Evolutionary conservation across 2,113 vertebrate genomes (phyloP), one percentile per base, ranked within the genome.

Genomic region (Oriolus oriolus): DNA sequence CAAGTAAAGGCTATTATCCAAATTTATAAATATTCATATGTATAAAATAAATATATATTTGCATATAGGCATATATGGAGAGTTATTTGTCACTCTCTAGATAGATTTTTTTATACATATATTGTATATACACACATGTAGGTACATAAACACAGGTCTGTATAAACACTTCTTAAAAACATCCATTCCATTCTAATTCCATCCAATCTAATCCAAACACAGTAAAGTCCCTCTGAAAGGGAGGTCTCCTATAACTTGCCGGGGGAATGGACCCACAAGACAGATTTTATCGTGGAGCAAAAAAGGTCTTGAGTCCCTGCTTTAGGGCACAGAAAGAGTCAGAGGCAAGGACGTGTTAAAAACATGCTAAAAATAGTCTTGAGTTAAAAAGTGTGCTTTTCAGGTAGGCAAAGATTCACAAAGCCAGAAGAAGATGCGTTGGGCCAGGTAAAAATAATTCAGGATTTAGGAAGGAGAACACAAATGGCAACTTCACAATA

Each of bases 61-160:
- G 0, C 47, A 24, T 63, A 27, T 10, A 26, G 9, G 16, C 39
- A 64, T 33, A 30, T 52, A 27, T 39, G 10, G 16, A 68, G 7
- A 69, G 6, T 33, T 13, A 30, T 21, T 16, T 39, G 8, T 57
- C 14, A 31, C 7, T 42, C 8, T 66, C 6, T 24, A 11, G 4
- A 27, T 19, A 11, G 18, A 17, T 27, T 47, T 6, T 9, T 10
- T 7, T 30, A 10, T 39, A 30, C 20, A 8, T 16, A 14, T 15
- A 7, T 19, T 31, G 10, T 22, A 31, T 16, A 17, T 4, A 23
- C 3, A 75, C 8, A 18, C 1, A 7, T 2, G 33, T 4, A 16
- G 5, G 6, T 26, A 30, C 8, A 44, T 57, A 13, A 10, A 22
- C 7, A n/a, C 2, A 11, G 14, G 3, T 18, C 3, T 60, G 13